Percentiles rank a stretch among this genome's conserved stretches.
Evolutionary conservation across 30 jellyfish, hydroid and myxozoan genomes (phyloP).

Genomic region (Hydractinia echinata): DNA sequence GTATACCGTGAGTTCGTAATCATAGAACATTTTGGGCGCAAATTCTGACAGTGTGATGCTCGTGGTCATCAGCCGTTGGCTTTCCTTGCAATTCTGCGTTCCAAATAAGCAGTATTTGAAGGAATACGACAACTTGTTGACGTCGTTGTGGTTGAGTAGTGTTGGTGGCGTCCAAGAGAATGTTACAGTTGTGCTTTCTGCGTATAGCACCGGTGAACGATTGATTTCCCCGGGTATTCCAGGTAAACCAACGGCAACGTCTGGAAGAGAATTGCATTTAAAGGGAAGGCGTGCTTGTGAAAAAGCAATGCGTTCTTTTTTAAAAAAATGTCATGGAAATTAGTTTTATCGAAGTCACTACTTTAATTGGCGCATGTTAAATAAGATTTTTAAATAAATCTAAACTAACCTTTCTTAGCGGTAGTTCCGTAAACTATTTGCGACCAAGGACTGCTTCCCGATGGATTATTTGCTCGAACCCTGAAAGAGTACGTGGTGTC

Average conservation of each 20-base stretch:
- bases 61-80: background rate
- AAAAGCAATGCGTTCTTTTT: background rate
- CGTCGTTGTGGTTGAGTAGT: background rate
- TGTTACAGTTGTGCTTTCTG: background rate
- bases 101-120: background rate
- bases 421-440: background rate
- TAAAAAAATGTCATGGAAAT: background rate
- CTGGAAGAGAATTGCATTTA: no score
- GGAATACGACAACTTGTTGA: background rate
- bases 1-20: background rate
- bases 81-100: background rate
- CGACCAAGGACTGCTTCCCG: conserved; percentile 5
- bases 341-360: background rate
- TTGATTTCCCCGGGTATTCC: background rate
- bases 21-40: background rate
- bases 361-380: background rate
- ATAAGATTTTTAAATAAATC: background rate
- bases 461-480: conserved; percentile 7
- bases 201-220: background rate
- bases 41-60: background rate
- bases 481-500: background rate
- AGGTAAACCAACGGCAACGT: background rate
- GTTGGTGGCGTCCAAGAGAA: conserved; percentile 4
- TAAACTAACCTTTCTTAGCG: background rate
- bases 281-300: no score